These are phyloP conservation scores for Hirtodrosophila duncani DNA, from an alignment of 2,888 invertebrate species.

Conservation along the genomic window DNA sequence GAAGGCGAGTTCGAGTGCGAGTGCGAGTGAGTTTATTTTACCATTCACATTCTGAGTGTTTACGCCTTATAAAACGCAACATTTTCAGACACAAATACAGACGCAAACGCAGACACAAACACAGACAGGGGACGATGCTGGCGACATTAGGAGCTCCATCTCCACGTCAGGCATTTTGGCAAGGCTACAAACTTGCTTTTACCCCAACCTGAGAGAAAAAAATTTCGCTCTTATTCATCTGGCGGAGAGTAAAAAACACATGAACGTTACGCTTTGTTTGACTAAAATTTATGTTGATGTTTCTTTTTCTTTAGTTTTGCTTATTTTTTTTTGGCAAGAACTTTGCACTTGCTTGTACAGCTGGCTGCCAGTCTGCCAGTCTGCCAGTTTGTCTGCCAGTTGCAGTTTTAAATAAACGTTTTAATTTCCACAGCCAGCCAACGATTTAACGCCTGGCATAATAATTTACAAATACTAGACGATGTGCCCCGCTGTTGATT, in stretches of 20 bases:
- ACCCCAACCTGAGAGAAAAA: slow-evolving; percentile 35
- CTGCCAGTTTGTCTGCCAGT: slow-evolving; percentile 36
- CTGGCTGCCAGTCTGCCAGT: slow-evolving; percentile 41
- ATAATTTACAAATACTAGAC: slow-evolving; percentile 51
- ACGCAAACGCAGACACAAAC: no score
- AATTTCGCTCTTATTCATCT: neutral
- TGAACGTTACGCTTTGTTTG: slow-evolving; percentile 66
- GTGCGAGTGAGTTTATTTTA: slow-evolving; percentile 15
- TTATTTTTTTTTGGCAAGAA: slow-evolving; percentile 41
- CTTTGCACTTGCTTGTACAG: slow-evolving; percentile 15
- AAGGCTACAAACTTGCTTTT: slow-evolving; percentile 59
- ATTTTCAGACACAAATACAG: slow-evolving; percentile 45
- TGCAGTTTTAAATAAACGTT: slow-evolving; percentile 39
- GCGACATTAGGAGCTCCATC: slow-evolving; percentile 49
- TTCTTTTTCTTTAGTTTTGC: slow-evolving; percentile 36
- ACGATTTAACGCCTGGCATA: slow-evolving; percentile 35
- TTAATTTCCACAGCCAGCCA: slow-evolving; percentile 57
- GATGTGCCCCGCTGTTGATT: slow-evolving; percentile 25
- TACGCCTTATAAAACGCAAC: slow-evolving; percentile 65
- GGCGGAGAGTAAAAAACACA: slow-evolving; percentile 30
- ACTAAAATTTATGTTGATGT: slow-evolving; percentile 70
- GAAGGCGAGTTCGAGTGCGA: neutral
- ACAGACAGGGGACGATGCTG: slow-evolving; percentile 22
- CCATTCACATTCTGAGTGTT: slow-evolving; percentile 51
- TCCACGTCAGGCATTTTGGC: slow-evolving; percentile 51